A percentile compares a stretch with the other conserved stretches of the same genome.
Evolutionary conservation across 2,888 invertebrate species (phyloP).

Genomic region (Hoplodrina blanda): DNA sequence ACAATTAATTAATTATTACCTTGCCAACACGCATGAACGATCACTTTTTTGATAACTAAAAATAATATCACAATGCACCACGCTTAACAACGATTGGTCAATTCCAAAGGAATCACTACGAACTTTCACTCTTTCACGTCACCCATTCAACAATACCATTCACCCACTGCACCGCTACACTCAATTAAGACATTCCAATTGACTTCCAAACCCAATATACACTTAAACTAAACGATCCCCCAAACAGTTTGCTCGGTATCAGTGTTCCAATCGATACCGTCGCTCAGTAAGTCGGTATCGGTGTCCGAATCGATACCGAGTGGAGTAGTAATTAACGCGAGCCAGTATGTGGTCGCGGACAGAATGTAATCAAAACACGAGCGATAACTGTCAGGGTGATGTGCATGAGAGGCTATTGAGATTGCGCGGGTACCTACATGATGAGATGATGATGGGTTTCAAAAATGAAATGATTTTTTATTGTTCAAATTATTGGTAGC

Average conservation of each 20-base stretch:
- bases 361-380: slow-evolving; percentile 49
- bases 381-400: slow-evolving; percentile 45
- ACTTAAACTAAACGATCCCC: slow-evolving; percentile 46
- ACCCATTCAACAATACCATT: neutral
- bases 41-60: neutral
- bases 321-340: slow-evolving; percentile 50
- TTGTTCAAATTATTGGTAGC: no score
- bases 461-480: neutral
- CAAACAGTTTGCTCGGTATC: slow-evolving; percentile 45
- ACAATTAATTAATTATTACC: no score
- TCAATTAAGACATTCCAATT: slow-evolving; percentile 53
- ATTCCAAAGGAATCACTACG: neutral
- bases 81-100: neutral
- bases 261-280: slow-evolving; percentile 45
- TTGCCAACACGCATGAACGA: no score
- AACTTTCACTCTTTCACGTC: neutral
- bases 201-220: slow-evolving; percentile 52
- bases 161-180: slow-evolving; percentile 6
- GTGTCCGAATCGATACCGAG: slow-evolving; percentile 43
- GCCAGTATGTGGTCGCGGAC: slow-evolving; percentile 34
- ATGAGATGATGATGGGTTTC: neutral
- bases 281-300: slow-evolving; percentile 30
- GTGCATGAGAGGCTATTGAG: slow-evolving; percentile 7
- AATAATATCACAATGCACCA: neutral
- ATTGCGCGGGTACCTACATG: neutral